These are phyloP conservation scores for Phataginus tricuspis DNA, from an alignment of 2,797 vertebrate species.

Conservation along the genomic window DNA sequence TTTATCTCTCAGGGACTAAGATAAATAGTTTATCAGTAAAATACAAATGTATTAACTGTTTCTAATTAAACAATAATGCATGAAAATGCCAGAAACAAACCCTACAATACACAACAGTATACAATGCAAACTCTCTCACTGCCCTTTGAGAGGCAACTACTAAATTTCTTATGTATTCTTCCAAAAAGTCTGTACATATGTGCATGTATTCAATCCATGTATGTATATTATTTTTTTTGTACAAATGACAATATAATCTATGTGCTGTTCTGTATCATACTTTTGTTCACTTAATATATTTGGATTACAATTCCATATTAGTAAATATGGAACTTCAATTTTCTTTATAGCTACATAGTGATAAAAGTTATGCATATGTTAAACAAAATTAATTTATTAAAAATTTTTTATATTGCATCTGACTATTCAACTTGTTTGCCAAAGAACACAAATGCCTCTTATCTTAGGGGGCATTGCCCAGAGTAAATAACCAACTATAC, in stretches of 20 bases:
- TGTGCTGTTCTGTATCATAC: neutral
- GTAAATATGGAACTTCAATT: neutral
- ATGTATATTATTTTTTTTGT: neutral
- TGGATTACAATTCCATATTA: slow-evolving; percentile 19
- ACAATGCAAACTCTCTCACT: slow-evolving; percentile 29
- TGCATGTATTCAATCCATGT: neutral
- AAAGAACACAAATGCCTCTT: slow-evolving; percentile 14
- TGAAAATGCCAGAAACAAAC: neutral
- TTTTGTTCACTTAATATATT: neutral
- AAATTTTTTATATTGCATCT: slow-evolving; percentile 24
- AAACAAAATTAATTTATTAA: neutral
- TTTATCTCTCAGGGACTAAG: neutral
- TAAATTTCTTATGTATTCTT: neutral
- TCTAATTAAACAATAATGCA: neutral
- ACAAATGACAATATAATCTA: neutral
- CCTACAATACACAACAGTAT: neutral
- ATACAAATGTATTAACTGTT: slow-evolving; percentile 7
- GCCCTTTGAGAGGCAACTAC: neutral
- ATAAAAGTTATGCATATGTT: slow-evolving; percentile 6
- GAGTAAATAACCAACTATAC: neutral
- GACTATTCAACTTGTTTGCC: neutral
- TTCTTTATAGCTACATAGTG: neutral
- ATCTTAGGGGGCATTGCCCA: neutral
- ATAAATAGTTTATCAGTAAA: slow-evolving; percentile 36
- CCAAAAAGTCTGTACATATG: neutral